Base-by-base conservation (phyloP, 2,113 vertebrate species). In the Speoplatyrhinus poulsoni region DNA sequence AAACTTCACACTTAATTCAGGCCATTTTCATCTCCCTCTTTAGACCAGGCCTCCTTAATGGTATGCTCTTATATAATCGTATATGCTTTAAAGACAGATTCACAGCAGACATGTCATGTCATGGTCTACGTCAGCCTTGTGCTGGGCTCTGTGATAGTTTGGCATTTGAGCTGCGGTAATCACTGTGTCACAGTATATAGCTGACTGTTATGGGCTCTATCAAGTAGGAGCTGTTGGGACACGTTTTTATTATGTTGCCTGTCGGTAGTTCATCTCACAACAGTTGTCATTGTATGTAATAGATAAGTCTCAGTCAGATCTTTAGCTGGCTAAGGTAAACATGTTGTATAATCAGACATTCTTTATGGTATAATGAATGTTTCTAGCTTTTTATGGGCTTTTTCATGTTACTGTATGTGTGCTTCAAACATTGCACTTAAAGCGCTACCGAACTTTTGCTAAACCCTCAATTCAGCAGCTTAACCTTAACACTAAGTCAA, bases 341-440 rank as follows among this genome's bases (percentile, higher is more conserved):
- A 66, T 62, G 73, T 68, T 79, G 71, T 60, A 66, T 82, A 73
- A 86, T 72, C 49, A 13, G 3, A 50, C 36, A 41, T 64, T 48
- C 59, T 46, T 79, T 60, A 59, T 55, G 54, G n/a, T 55, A 17
- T 47, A 61, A 9, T 61, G 59, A 46, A 61, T 15, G 41, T 46
- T 47, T 63, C 5, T 47, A 49, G 12, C 17, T 11, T 63, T 52
- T 63, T 63, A 63, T 63, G 41, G 16, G 1, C 19, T 50, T 12
- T 50, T 58, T 63, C 15, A 15, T 50, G 19, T 4, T 17, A 48
- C 13, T n/a, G 36, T 41, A 58, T 8, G 11, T n/a, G 32, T n/a
- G 13, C 46, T 48, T 41, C 17, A 9, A 46, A 46, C 5, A 32
- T 19, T 47, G 12, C 41, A 62, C 60, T 19, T 58, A 33, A 3